A percentile compares a stretch with the other conserved stretches of the same genome.
Evolutionary conservation across 2,888 invertebrate species (phyloP).

Genomic region (Andrena flavipes): DNA sequence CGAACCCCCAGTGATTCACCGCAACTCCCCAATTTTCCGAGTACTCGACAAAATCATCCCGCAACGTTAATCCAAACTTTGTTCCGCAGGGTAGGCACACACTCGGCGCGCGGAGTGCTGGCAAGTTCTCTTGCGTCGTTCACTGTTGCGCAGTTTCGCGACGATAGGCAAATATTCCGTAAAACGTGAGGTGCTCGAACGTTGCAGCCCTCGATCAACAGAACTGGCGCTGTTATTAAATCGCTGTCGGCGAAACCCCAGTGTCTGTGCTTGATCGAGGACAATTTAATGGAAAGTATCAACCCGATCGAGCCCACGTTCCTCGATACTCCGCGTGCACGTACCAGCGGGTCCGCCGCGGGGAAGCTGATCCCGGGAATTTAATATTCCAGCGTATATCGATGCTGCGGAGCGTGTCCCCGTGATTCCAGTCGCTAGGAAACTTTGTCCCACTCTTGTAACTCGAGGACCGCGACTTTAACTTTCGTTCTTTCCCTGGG

Average conservation of each 20-base stretch:
- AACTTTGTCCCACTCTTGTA: background rate
- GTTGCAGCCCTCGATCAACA: background rate
- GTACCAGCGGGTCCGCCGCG: background rate
- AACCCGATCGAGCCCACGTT: background rate
- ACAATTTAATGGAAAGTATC: background rate
- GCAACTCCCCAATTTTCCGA: too few relatives aligned
- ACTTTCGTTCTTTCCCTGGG: background rate
- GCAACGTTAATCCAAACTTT: too few relatives aligned
- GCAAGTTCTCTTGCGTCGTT: too few relatives aligned
- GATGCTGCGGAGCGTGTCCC: background rate
- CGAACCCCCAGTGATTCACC: too few relatives aligned
- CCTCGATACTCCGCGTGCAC: background rate
- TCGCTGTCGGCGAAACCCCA: background rate
- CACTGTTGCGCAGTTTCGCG: too few relatives aligned
- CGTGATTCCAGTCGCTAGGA: background rate
- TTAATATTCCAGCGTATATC: background rate
- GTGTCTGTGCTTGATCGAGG: background rate
- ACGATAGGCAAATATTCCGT: background rate
- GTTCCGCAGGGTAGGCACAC: too few relatives aligned
- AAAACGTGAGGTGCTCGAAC: slow-evolving; percentile 3
- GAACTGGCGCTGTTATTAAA: slow-evolving; percentile 19
- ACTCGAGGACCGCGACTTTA: background rate
- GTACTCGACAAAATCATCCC: too few relatives aligned
- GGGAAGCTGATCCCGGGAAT: background rate
- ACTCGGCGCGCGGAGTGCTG: too few relatives aligned